phyloP scores from a whole-genome alignment of 2,797 vertebrate genomes.

The Prionace glauca region DNA sequence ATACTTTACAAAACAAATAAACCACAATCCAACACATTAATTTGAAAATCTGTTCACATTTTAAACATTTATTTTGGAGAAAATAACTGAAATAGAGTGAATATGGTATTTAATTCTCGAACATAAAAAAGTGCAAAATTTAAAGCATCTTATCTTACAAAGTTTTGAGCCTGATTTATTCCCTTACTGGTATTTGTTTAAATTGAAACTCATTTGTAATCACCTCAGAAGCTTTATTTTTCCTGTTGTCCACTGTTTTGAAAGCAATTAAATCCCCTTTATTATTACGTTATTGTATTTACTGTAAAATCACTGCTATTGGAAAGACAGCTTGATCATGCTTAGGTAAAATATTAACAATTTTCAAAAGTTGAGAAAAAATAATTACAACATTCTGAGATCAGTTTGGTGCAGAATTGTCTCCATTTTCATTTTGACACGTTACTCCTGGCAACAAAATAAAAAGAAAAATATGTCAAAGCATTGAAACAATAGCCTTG shows the following conservation, averaged over 20 bases:
- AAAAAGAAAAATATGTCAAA: not conserved
- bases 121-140: conserved; percentile 35
- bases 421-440: not conserved
- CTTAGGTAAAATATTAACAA: not conserved
- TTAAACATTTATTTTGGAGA: not conserved
- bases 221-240: not conserved
- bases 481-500: not conserved
- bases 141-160: conserved; percentile 27
- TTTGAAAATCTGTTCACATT: not conserved
- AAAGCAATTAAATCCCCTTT: conserved; percentile 31
- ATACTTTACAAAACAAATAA: not conserved
- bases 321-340: not conserved
- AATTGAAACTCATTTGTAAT: not conserved
- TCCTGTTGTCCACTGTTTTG: not conserved
- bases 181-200: not conserved
- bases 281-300: not conserved
- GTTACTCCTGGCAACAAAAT: not conserved
- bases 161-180: not conserved
- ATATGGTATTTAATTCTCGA: not conserved
- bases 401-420: not conserved
- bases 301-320: not conserved
- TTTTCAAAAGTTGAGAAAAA: conserved; percentile 8
- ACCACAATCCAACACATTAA: not conserved
- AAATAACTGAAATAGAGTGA: not conserved
- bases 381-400: not conserved